Conservation (phyloP, 1,140 invertebrate species). For the Dufourea novaeangliae region DNA sequence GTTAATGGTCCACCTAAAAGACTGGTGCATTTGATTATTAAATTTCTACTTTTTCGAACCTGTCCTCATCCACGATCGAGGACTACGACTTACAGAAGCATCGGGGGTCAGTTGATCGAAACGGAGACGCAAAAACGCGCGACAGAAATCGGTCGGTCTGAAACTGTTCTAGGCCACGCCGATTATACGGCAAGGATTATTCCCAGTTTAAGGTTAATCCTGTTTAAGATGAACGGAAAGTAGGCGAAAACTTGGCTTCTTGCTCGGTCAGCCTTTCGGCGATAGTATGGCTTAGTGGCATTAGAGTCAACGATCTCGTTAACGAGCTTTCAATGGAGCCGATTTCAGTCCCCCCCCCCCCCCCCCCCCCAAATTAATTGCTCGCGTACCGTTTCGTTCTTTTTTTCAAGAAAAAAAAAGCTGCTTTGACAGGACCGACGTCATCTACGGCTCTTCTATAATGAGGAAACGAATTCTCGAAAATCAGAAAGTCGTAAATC, state of each 20-base stretch:
- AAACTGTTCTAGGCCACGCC: constrained; percentile 31
- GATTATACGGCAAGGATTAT: constrained; percentile 69
- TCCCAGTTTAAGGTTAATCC: constrained; percentile 73
- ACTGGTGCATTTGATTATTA: no score
- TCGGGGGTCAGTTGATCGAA: constrained; percentile 21
- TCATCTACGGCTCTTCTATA: no score
- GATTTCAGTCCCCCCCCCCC: constrained; percentile 26
- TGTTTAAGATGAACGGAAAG: constrained; percentile 73
- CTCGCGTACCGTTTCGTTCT: background rate
- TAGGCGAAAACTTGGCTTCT: constrained; percentile 72
- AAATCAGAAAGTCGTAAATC: constrained; percentile 26
- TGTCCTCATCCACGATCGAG: background rate
- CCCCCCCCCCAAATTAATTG: background rate
- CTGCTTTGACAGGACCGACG: background rate
- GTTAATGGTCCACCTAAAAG: no score
- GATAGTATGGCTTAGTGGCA: constrained; percentile 70
- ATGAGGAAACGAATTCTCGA: background rate
- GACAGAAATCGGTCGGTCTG: constrained; percentile 49
- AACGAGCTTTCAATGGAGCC: constrained; percentile 69
- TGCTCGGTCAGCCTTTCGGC: constrained; percentile 66
- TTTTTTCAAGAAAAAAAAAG: background rate
- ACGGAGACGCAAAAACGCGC: background rate
- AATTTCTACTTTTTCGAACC: background rate
- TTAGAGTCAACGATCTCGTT: constrained; percentile 71
- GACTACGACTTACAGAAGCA: background rate